phyloP scores from a whole-genome alignment of 2,888 invertebrate species.

The Melinaea marsaeus region DNA sequence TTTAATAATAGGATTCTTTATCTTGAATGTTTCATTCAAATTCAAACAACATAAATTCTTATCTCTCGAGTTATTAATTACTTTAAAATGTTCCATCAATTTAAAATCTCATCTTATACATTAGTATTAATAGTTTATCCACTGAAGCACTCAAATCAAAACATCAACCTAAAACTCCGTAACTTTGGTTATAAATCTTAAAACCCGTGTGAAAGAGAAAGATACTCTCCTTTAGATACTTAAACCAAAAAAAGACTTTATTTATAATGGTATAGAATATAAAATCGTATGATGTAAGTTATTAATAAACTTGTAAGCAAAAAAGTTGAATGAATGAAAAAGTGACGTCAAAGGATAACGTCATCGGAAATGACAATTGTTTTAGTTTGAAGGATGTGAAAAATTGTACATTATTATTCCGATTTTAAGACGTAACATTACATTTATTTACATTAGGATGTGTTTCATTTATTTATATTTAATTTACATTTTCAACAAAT shows the following conservation, averaged over 20 bases:
- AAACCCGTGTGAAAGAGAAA: constrained; percentile 17
- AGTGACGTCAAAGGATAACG: constrained; percentile 26
- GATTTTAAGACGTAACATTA: no score
- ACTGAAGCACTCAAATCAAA: not conserved
- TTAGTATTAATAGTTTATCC: constrained; percentile 9
- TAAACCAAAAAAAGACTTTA: constrained; percentile 7
- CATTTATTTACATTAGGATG: no score
- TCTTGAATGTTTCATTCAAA: no score
- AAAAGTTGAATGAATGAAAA: constrained; percentile 34
- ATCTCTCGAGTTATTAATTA: not conserved
- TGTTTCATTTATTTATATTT: no score
- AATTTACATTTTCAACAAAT: no score
- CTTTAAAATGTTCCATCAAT: not conserved
- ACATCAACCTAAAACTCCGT: constrained; percentile 3
- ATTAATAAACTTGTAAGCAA: constrained; percentile 26
- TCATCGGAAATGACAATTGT: constrained; percentile 22
- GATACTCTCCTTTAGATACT: constrained; percentile 1
- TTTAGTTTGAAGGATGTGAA: constrained; percentile 17
- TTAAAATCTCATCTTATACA: not conserved
- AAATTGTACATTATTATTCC: no score
- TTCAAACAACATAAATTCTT: no score
- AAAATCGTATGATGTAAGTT: constrained; percentile 11
- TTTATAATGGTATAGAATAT: constrained; percentile 4
- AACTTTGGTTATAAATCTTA: constrained; percentile 12
- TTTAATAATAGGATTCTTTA: no score